These are phyloP conservation scores for Styela clava DNA, from an alignment of 23 tunicate species.

Conservation along the genomic window DNA sequence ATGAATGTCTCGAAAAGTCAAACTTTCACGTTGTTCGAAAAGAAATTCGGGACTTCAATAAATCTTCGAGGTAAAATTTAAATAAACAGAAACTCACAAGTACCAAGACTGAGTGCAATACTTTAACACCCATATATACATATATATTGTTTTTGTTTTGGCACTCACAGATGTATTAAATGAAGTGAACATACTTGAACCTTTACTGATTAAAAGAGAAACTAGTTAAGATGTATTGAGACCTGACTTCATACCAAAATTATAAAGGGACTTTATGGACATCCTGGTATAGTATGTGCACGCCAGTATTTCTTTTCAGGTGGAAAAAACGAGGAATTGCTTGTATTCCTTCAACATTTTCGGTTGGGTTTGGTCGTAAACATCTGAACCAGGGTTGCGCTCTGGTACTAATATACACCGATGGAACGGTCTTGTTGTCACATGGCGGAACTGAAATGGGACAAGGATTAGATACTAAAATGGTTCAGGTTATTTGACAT, in stretches of 20 bases:
- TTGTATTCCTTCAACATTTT: slow-evolving; percentile 41
- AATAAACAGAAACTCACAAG: background rate
- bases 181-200: too few species aligned
- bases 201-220: too few species aligned
- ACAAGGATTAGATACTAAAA: slow-evolving; percentile 93
- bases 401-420: slow-evolving; percentile 71
- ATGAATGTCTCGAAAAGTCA: slow-evolving; percentile 25
- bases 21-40: background rate
- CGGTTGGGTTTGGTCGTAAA: slow-evolving; percentile 19
- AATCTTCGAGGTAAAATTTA: slow-evolving; percentile 18
- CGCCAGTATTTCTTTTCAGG: slow-evolving; percentile 1
- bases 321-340: slow-evolving; percentile 55
- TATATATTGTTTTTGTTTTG: too few species aligned
- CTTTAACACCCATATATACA: too few species aligned
- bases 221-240: too few species aligned
- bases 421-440: slow-evolving; percentile 76
- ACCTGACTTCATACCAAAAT: too few species aligned
- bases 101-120: too few species aligned
- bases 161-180: too few species aligned
- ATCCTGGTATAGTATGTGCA: too few species aligned
- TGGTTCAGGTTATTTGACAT: slow-evolving; percentile 55
- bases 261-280: too few species aligned
- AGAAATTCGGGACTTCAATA: slow-evolving; percentile 35
- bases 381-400: slow-evolving; percentile 81
- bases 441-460: slow-evolving; percentile 99